Percentiles rank a stretch among this genome's conserved stretches.
These are phyloP conservation scores for Nycticebus coucang DNA, from an alignment of 2,113 vertebrate genomes.

Conservation along the genomic window DNA sequence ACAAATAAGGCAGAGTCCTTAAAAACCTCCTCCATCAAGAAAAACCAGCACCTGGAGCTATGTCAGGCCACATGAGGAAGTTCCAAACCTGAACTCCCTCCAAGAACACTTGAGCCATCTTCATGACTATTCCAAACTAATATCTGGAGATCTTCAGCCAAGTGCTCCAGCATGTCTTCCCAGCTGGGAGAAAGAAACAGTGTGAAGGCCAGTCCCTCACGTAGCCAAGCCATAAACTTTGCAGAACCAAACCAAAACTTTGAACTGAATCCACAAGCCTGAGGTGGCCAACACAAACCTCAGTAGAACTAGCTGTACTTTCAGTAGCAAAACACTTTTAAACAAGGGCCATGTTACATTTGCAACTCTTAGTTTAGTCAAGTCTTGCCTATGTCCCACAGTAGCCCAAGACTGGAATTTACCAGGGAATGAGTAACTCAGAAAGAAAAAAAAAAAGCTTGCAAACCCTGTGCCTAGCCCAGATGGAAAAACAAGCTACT, in stretches of 20 bases:
- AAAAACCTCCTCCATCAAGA: neutral
- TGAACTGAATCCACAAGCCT: slow-evolving; percentile 40
- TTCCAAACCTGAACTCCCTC: slow-evolving; percentile 17
- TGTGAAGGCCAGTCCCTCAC: neutral
- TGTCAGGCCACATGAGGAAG: neutral
- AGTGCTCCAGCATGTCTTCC: slow-evolving; percentile 5
- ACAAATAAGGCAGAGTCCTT: neutral
- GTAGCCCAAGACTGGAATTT: slow-evolving; percentile 50
- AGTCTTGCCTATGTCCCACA: slow-evolving; percentile 1
- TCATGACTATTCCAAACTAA: slow-evolving; percentile 29
- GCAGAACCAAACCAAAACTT: slow-evolving; percentile 19
- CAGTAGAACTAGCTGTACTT: slow-evolving; percentile 65
- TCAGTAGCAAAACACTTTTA: slow-evolving; percentile 62
- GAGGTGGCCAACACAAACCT: slow-evolving; percentile 61
- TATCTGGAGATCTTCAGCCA: slow-evolving; percentile 37
- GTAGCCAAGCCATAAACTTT: slow-evolving; percentile 51
- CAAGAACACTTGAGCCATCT: slow-evolving; percentile 38
- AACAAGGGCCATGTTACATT: slow-evolving; percentile 38
- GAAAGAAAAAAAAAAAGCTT: slow-evolving; percentile 1
- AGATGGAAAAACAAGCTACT: slow-evolving; percentile 73
- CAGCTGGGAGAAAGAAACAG: neutral
- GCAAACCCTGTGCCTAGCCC: slow-evolving; percentile 34
- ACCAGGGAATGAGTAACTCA: slow-evolving; percentile 57
- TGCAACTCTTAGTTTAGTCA: neutral
- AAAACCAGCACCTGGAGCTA: neutral